phyloP scores from a whole-genome alignment of 2,113 vertebrate genomes.

The Uria lomvia region DNA sequence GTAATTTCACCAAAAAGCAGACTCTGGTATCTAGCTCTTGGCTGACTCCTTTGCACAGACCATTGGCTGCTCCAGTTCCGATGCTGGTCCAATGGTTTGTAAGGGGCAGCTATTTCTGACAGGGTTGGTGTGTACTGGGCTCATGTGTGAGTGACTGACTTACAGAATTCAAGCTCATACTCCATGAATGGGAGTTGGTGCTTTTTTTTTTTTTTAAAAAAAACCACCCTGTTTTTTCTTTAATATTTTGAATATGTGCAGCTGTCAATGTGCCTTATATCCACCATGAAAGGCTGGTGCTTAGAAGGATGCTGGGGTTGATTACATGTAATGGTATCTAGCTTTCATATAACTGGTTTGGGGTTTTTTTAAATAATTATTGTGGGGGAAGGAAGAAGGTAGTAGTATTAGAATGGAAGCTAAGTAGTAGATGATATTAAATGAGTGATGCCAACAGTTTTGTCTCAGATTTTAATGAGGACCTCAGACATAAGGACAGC shows the following conservation, averaged over 20 bases:
- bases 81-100: background rate
- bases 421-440: background rate
- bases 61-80: background rate
- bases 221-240: background rate
- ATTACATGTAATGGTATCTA: background rate
- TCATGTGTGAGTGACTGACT: background rate
- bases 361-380: background rate
- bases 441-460: background rate
- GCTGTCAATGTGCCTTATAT: background rate
- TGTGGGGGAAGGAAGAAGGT: background rate
- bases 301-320: background rate
- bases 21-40: background rate
- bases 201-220: background rate
- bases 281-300: background rate
- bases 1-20: background rate
- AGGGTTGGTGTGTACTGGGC: background rate
- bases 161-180: background rate
- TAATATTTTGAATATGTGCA: background rate
- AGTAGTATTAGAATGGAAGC: background rate
- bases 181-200: background rate
- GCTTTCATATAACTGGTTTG: background rate
- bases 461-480: background rate
- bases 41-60: background rate
- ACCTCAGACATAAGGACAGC: rapidly evolving
- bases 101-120: background rate